These are phyloP conservation scores for Polypedilum pembai DNA, from an alignment of 1,140 invertebrate species.

Conservation along the genomic window DNA sequence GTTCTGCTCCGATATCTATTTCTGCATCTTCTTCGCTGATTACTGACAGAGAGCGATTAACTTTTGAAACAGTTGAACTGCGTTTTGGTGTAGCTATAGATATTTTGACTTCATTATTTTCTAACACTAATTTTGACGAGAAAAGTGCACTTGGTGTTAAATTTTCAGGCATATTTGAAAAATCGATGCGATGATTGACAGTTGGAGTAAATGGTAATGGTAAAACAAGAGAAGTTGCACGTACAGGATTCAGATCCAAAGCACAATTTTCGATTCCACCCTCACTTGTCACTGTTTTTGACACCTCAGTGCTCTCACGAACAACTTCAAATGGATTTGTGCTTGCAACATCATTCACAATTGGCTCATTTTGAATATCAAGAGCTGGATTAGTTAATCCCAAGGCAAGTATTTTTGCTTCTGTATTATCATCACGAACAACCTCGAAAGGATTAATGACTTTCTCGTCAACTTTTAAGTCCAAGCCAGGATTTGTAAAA, in stretches of 20 bases:
- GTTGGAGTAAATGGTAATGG: conserved; percentile 40
- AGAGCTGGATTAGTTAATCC: conserved; percentile 35
- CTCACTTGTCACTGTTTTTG: conserved; percentile 29
- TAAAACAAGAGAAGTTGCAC: conserved; percentile 37
- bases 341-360: conserved; percentile 29
- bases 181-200: conserved; percentile 41
- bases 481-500: conserved; percentile 42
- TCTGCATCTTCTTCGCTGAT: conserved; percentile 38
- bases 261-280: conserved; percentile 37
- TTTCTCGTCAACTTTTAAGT: conserved; percentile 40
- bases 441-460: conserved; percentile 43
- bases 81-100: conserved; percentile 31
- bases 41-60: conserved; percentile 34
- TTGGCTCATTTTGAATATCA: conserved; percentile 33
- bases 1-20: conserved; percentile 41
- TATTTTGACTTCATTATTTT: conserved; percentile 29
- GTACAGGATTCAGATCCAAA: conserved; percentile 30
- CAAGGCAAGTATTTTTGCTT: not conserved
- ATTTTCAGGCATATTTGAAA: conserved; percentile 35
- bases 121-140: conserved; percentile 40
- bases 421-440: conserved; percentile 3
- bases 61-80: not conserved
- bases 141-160: conserved; percentile 39
- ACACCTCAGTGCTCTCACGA: conserved; percentile 28
- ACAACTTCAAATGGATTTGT: conserved; percentile 41